phyloP scores from a whole-genome alignment of 1,140 invertebrate species.

The Bilobella aurantiaca region DNA sequence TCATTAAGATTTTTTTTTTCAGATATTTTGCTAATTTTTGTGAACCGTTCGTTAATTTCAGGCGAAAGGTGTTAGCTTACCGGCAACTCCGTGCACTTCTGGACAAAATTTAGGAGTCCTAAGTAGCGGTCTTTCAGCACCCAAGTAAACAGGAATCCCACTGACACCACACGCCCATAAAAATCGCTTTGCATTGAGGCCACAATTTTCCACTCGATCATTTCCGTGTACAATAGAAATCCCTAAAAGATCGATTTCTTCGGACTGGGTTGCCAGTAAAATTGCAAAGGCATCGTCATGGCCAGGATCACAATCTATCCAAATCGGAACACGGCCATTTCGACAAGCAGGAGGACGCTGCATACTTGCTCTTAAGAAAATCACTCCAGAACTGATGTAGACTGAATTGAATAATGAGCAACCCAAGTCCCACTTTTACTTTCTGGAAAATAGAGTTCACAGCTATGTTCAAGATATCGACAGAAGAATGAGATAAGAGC shows the following conservation, averaged over 20 bases:
- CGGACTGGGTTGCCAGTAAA: slow-evolving; percentile 10
- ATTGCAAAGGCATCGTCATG: slow-evolving; percentile 24
- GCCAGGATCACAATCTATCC: slow-evolving; percentile 25
- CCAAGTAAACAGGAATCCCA: slow-evolving; percentile 14
- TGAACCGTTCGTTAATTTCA: too few relatives aligned
- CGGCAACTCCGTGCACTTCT: slow-evolving; percentile 15
- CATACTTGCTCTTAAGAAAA: too few relatives aligned
- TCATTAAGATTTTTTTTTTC: background rate
- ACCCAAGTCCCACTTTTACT: too few relatives aligned
- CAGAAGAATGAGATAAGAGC: too few relatives aligned
- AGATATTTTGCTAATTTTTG: too few relatives aligned
- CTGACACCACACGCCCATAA: slow-evolving; percentile 19
- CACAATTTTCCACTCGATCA: slow-evolving; percentile 17
- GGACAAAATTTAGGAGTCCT: slow-evolving; percentile 18
- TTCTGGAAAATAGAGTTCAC: too few relatives aligned
- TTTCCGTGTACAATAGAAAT: slow-evolving; percentile 25
- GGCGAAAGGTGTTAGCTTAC: background rate
- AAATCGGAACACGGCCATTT: background rate
- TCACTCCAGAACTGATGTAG: too few relatives aligned
- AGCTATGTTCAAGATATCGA: too few relatives aligned
- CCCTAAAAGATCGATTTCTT: slow-evolving; percentile 12
- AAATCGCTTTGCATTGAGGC: slow-evolving; percentile 14
- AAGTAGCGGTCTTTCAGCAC: slow-evolving; percentile 10
- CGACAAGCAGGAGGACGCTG: too few relatives aligned
- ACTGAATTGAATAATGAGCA: too few relatives aligned